Evolutionary conservation across 2,113 vertebrate species (phyloP), one percentile per base, ranked within the genome.

Genomic region (Sceloporus undulatus): DNA sequence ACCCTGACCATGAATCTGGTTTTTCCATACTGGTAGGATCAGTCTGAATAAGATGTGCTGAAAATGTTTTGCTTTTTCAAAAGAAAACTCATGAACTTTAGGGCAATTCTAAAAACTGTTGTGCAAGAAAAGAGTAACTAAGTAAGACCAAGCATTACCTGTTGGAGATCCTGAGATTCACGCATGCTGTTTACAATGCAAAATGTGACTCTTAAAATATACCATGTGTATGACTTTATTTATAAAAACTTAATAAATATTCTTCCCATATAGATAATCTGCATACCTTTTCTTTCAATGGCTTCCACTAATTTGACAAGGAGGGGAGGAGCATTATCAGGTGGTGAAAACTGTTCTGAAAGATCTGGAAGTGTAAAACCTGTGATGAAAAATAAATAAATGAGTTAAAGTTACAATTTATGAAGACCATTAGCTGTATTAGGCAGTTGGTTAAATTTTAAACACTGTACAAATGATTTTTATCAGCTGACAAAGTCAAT

Each of bases 281-380:
- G 25, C 95, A 90, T 95, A 99, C 99, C 99, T 98, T 98, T 99
- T 93, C 95, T 98, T 95, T 99, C 99, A 34, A 99, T 98, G 82
- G 97, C 94, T 92, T 99, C 98, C 85, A 99, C 90, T 68, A 99
- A 97, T 94, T 97, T 97, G 93, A 97, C 92, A 70, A 99, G 96
- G 92, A 98, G 94, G 0, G 97, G 97, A 0, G 98, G 98, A 75
- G 98, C 97, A 1, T 96, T 82, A 34, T 98, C 98, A 66, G 98
- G 98, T 84, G 97, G 97, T 70, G 96, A 94, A 27, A 99, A 99
- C 96, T 99, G 98, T 90, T 99, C 99, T 0, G 96, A 97, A 92
- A 99, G 94, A 93, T 99, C 99, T 2, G 96, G 97, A 93, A 99
- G 95, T 75, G 92, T 94, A 90, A 95, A 96, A 88, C 93, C 98